Evolutionary conservation across 2,113 vertebrate species (phyloP), one percentile per base, ranked within the genome.

Genomic region (Toxotes jaculatrix): DNA sequence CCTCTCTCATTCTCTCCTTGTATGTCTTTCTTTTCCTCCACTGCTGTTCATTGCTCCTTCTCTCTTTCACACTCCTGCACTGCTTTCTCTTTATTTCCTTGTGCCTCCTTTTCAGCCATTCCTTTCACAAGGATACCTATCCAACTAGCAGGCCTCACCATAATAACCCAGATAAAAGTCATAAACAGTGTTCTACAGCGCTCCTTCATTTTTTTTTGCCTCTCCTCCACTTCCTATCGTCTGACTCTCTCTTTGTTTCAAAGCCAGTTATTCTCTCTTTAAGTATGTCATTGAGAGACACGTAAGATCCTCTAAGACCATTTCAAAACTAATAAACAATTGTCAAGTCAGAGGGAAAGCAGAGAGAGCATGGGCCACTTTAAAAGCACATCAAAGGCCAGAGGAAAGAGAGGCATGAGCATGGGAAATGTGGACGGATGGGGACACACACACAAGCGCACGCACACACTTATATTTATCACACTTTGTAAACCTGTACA

Each of bases 261-360:
- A 47, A 84, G 87, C 86, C 90, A 90, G 81, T 88, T 84, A 73
- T 91, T 79, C 89, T 82, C 84, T 87, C 81, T 87, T 74, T 85
- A 85, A 80, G 79, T 72, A 59, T 68, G 82, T 79, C 87, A 91
- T 92, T 89, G 94, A 93, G 95, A 94, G 94, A 96, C 95, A 96
- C 95, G 95, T 94, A 94, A 95, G 96, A 94, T 94, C 95, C 94
- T 95, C 95, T 92, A 95, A 95, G 96, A 95, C 94, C 95, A 95
- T 97, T 97, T 96, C 94, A 96, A 95, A 96, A 95, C 93, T 95
- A 95, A 97, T 98, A 98, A 99, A 99, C 97, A 98, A 93, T 96
- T 96, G 97, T 97, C 97, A 96, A 93, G 85, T 83, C 68, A 92
- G 95, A 97, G 92, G 90, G 92, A 95, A 95, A 96, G 96, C 98